Conservation (phyloP, 2,888 invertebrate genomes). For the Tanytarsus gracilentus region DNA sequence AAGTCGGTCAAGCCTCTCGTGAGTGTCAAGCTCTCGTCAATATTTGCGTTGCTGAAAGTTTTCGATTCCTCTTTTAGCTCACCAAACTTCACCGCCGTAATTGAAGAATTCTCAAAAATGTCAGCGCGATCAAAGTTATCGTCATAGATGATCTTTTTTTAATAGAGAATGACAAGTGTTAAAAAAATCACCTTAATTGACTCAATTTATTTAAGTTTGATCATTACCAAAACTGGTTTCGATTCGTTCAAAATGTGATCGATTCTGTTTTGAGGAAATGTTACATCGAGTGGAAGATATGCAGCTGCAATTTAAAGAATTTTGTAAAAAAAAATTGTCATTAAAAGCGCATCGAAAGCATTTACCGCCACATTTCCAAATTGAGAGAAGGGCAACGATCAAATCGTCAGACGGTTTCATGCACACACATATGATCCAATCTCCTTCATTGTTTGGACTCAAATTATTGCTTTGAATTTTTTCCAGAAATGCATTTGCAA, state of each 20-base stretch:
- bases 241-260: constrained; percentile 68
- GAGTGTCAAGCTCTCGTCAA: constrained; percentile 44
- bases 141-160: constrained; percentile 10
- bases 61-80: constrained; percentile 37
- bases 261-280: constrained; percentile 60
- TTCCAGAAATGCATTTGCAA: constrained; percentile 21
- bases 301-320: constrained; percentile 43
- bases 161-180: background rate
- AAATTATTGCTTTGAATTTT: constrained; percentile 33
- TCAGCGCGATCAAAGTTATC: constrained; percentile 17
- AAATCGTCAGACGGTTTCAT: constrained; percentile 66
- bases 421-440: constrained; percentile 67
- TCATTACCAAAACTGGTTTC: constrained; percentile 51
- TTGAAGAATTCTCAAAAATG: background rate
- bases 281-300: constrained; percentile 73
- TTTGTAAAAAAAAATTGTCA: constrained; percentile 50
- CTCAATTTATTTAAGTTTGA: background rate
- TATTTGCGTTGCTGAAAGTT: constrained; percentile 34
- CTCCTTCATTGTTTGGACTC: constrained; percentile 53
- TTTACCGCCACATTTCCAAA: constrained; percentile 74
- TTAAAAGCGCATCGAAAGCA: constrained; percentile 77
- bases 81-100: constrained; percentile 30
- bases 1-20: constrained; percentile 45
- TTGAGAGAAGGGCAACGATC: constrained; percentile 58
- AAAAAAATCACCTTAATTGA: background rate